phyloP scores from a whole-genome alignment of 2,888 invertebrate genomes.

The Entomobrya multifasciata region DNA sequence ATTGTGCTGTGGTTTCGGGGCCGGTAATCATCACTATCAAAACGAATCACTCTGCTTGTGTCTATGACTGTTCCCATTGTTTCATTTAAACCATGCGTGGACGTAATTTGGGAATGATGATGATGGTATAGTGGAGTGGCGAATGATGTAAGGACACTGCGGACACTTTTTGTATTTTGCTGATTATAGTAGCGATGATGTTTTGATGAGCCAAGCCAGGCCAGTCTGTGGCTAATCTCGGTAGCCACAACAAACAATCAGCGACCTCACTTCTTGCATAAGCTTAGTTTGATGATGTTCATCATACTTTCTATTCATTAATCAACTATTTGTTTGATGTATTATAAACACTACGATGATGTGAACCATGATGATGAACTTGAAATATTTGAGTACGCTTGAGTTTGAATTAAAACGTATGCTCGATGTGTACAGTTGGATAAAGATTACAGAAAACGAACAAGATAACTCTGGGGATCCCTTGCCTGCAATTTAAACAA shows the following conservation, averaged over 20 bases:
- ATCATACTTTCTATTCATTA: constrained; percentile 22
- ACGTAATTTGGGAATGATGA: constrained; percentile 2
- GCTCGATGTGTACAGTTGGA: background rate
- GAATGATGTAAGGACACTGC: constrained; percentile 16
- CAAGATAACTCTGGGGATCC: background rate
- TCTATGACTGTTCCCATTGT: constrained; percentile 69
- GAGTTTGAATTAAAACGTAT: background rate
- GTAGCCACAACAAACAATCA: constrained; percentile 14
- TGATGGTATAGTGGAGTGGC: background rate
- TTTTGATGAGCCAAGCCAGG: background rate
- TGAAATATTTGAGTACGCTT: background rate
- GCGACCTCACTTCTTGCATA: constrained; percentile 13
- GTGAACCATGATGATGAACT: constrained; percentile 32
- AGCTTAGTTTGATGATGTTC: constrained; percentile 2
- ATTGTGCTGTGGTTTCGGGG: constrained; percentile 12
- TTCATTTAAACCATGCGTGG: constrained; percentile 37
- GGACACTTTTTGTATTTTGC: background rate
- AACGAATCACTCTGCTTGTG: constrained; percentile 48
- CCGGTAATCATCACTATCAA: constrained; percentile 20
- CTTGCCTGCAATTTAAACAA: constrained; percentile 39
- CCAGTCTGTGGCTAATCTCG: constrained; percentile 25
- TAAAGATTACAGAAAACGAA: background rate
- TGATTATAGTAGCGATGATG: background rate
- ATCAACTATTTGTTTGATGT: constrained; percentile 6
- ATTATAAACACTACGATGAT: background rate